Evolutionary conservation across 2,888 invertebrate species (phyloP).

Genomic region (Netelia fuscicornis): DNA sequence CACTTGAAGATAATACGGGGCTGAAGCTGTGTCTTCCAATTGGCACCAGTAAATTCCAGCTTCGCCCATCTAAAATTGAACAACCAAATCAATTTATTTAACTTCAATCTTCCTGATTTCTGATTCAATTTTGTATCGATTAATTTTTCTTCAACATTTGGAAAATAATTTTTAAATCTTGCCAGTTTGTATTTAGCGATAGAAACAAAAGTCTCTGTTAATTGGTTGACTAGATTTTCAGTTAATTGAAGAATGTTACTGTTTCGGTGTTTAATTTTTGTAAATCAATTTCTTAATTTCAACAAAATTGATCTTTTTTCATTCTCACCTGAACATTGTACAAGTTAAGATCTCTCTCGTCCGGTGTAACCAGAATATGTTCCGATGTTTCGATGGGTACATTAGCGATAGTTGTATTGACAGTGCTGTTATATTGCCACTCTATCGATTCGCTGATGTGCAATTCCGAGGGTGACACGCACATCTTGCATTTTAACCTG

Average conservation of each 20-base stretch:
- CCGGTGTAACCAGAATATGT: slow-evolving; percentile 83
- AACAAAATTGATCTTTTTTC: not conserved
- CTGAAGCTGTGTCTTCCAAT: slow-evolving; percentile 84
- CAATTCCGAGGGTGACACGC: slow-evolving; percentile 86
- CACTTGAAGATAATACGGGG: slow-evolving; percentile 86
- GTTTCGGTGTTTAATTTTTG: not conserved
- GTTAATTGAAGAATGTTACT: slow-evolving; percentile 2
- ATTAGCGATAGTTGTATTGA: slow-evolving; percentile 76
- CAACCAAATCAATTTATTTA: not conserved
- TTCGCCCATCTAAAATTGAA: slow-evolving; percentile 80
- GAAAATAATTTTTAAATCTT: no score
- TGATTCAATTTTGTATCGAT: no score
- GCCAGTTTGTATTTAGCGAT: no score
- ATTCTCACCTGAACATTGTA: slow-evolving; percentile 84
- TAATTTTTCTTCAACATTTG: no score
- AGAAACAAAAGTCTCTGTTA: no score
- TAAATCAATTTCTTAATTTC: not conserved
- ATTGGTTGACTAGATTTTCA: no score
- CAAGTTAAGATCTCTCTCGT: slow-evolving; percentile 85
- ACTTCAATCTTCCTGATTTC: no score
- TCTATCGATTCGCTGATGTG: slow-evolving; percentile 81
- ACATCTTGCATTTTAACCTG: slow-evolving; percentile 86
- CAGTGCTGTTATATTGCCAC: slow-evolving; percentile 84
- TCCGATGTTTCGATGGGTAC: slow-evolving; percentile 84
- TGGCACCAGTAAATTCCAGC: slow-evolving; percentile 87